Percentiles rank a stretch among this genome's conserved stretches.
These are phyloP conservation scores for Genyomyrus donnyi DNA, from an alignment of 2,113 vertebrate genomes.

Conservation along the genomic window DNA sequence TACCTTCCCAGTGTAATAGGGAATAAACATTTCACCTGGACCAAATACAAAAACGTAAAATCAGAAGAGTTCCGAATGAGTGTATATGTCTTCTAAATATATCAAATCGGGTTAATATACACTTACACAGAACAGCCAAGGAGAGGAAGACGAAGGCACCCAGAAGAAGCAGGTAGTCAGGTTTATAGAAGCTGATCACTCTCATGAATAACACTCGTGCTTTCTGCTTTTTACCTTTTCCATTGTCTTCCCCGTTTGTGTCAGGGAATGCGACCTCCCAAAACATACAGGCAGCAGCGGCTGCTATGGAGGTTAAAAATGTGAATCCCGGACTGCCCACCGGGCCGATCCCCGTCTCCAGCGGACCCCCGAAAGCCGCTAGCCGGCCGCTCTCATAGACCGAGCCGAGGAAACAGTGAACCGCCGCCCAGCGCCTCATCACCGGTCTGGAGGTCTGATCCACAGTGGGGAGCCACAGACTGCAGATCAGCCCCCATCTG, in stretches of 20 bases:
- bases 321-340: no score
- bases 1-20: conserved; percentile 64
- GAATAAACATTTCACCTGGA: conserved; percentile 59
- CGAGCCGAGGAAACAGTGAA: no score
- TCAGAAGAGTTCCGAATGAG: neutral
- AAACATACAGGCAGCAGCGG: no score
- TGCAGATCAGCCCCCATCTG: no score
- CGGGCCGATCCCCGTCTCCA: no score
- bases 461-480: no score
- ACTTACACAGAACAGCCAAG: conserved; percentile 61
- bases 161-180: conserved; percentile 29
- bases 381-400: no score
- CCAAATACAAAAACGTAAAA: neutral
- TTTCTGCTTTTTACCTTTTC: conserved; percentile 31
- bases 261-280: no score
- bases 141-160: conserved; percentile 55
- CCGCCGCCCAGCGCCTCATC: no score
- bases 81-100: neutral
- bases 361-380: no score
- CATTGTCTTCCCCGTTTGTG: conserved; percentile 17
- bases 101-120: neutral
- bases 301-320: no score
- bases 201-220: conserved; percentile 44
- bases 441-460: no score
- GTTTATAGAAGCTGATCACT: conserved; percentile 41